Percentiles rank a stretch among this genome's conserved stretches.
Evolutionary conservation across 2,113 vertebrate species (phyloP).

Genomic region (Macrotis lagotis): DNA sequence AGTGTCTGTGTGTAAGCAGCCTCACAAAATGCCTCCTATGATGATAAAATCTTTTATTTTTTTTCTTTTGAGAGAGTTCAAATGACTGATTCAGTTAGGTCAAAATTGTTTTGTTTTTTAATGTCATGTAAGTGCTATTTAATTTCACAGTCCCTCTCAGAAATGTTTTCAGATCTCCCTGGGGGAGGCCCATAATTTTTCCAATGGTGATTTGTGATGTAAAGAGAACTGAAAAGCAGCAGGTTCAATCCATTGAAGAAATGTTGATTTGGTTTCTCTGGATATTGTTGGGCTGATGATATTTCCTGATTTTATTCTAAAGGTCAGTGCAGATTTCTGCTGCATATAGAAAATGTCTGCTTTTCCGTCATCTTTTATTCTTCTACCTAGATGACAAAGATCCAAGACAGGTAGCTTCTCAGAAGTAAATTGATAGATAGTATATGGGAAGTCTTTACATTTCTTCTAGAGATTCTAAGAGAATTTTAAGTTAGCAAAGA

Average conservation of each 20-base stretch:
- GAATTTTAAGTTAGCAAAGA: neutral
- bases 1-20: neutral
- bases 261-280: constrained; percentile 21
- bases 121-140: neutral
- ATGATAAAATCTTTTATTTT: neutral
- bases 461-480: neutral
- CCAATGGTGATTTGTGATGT: neutral
- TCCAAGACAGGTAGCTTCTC: neutral
- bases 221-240: neutral
- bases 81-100: constrained; percentile 5
- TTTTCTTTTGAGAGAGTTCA: constrained; percentile 8
- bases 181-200: constrained; percentile 8
- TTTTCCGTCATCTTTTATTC: neutral
- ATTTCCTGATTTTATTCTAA: constrained; percentile 51
- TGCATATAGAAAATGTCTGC: neutral
- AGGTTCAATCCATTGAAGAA: neutral
- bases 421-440: neutral
- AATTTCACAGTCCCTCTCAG: neutral
- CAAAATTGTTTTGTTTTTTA: constrained; percentile 43
- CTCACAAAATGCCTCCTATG: constrained; percentile 21
- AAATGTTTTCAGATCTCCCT: constrained; percentile 24
- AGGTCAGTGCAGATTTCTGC: constrained; percentile 7
- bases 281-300: neutral
- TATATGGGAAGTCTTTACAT: neutral
- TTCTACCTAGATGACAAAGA: constrained; percentile 25